phyloP scores from a whole-genome alignment of 2,797 vertebrate species.

The Tapirus indicus region DNA sequence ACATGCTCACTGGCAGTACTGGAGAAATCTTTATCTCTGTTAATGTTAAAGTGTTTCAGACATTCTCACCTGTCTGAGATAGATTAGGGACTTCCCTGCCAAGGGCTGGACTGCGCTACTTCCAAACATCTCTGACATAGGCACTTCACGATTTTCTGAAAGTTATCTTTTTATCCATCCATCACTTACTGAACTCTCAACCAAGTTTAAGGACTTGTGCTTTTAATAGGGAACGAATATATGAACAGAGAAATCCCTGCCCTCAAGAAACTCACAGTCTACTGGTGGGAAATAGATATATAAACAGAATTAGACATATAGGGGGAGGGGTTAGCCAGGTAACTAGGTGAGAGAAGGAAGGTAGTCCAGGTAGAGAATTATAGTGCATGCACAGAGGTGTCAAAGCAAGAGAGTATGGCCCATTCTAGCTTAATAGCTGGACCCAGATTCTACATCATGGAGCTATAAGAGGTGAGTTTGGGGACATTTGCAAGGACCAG shows the following conservation, averaged over 20 bases:
- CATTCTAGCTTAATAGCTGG: background rate
- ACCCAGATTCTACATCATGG: fast-evolving
- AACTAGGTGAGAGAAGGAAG: background rate
- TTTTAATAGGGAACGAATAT: background rate
- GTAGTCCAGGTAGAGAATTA: background rate
- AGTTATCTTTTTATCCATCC: background rate
- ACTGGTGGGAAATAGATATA: background rate
- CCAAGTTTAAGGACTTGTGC: background rate
- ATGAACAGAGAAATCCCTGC: background rate
- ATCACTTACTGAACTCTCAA: background rate
- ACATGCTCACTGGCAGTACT: background rate
- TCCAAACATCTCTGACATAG: background rate
- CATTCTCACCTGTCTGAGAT: background rate
- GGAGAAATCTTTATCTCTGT: conserved; percentile 12
- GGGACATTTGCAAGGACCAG: background rate
- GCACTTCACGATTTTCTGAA: background rate
- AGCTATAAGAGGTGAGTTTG: background rate
- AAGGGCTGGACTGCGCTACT: background rate
- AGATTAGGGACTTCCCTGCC: background rate
- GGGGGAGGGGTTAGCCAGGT: background rate
- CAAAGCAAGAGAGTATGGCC: background rate
- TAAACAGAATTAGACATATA: background rate
- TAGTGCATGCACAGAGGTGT: background rate
- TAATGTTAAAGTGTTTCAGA: background rate
- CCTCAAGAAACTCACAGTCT: background rate